phyloP scores from a whole-genome alignment of 2,113 vertebrate genomes.

The Strigops habroptila region DNA sequence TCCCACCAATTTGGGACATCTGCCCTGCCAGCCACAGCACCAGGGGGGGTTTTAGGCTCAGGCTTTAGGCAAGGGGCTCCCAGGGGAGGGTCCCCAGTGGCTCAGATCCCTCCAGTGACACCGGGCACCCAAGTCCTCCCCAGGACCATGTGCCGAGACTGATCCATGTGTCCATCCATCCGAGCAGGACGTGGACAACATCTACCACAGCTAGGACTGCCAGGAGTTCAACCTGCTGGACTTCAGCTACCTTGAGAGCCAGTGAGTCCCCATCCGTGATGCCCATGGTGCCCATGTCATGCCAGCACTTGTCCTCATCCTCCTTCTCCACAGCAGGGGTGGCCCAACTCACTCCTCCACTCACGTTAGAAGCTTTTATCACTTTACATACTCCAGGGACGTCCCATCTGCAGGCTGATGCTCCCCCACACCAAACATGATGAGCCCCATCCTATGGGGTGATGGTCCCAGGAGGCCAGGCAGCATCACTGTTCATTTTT shows the following conservation, averaged over 20 bases:
- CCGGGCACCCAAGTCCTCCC: neutral
- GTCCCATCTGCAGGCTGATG: neutral
- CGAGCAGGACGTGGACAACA: conserved; percentile 76
- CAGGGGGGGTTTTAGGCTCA: neutral
- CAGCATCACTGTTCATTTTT: neutral
- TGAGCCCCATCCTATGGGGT: neutral
- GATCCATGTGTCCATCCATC: neutral
- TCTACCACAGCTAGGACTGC: conserved; percentile 77
- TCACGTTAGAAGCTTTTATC: rapidly evolving
- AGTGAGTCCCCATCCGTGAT: conserved; percentile 9
- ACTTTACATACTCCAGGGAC: rapidly evolving
- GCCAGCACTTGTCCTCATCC: neutral
- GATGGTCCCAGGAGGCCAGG: neutral
- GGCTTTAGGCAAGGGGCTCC: neutral
- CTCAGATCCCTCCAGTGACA: neutral
- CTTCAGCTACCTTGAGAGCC: conserved; percentile 77
- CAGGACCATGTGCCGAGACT: neutral
- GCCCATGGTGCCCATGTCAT: rapidly evolving
- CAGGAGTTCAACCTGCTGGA: conserved; percentile 79
- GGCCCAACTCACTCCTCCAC: rapidly evolving
- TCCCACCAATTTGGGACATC: rapidly evolving
- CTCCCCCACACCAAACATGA: rapidly evolving
- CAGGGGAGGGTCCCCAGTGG: neutral
- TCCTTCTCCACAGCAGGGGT: rapidly evolving
- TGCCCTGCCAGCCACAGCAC: neutral